phyloP scores from a whole-genome alignment of 2,113 vertebrate species.

The Oncorhynchus mykiss region DNA sequence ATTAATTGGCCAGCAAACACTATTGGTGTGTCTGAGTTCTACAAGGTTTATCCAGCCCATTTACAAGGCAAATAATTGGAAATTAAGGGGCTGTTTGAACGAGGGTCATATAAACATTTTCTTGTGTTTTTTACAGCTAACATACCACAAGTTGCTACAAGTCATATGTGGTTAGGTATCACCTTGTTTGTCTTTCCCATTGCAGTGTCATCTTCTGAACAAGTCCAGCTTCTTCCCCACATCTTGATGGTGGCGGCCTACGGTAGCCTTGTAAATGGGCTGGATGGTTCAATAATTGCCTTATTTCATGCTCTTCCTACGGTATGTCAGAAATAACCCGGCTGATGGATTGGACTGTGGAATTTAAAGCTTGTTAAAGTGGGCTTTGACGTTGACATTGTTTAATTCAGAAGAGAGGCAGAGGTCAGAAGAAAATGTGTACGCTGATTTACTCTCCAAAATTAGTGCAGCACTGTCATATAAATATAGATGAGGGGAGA shows the following conservation, averaged over 20 bases:
- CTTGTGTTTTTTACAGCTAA: too few species aligned
- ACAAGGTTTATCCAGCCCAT: too few species aligned
- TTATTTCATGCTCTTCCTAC: constrained; percentile 81
- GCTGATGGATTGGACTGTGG: constrained; percentile 74
- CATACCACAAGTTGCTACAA: too few species aligned
- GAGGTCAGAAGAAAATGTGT: constrained; percentile 67
- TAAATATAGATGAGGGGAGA: constrained; percentile 74
- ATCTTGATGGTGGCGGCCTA: constrained; percentile 21
- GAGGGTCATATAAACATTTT: too few species aligned
- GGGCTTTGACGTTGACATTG: constrained; percentile 71
- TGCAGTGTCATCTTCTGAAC: constrained; percentile 44
- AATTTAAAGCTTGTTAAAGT: constrained; percentile 77
- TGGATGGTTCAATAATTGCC: constrained; percentile 81
- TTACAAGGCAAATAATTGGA: too few species aligned
- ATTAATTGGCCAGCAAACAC: too few species aligned
- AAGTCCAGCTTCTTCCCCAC: constrained; percentile 14
- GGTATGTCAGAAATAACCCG: constrained; percentile 74
- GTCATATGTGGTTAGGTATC: too few species aligned
- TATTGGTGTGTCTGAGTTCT: too few species aligned
- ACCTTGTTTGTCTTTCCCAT: not conserved
- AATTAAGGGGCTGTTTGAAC: too few species aligned
- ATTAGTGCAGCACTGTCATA: constrained; percentile 74
- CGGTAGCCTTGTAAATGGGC: constrained; percentile 67
- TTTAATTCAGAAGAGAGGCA: constrained; percentile 75
- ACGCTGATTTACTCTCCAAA: constrained; percentile 69